Evolutionary conservation across 2,888 invertebrate genomes (phyloP), one percentile per base, ranked within the genome.

Genomic region (Microctonus brassicae): DNA sequence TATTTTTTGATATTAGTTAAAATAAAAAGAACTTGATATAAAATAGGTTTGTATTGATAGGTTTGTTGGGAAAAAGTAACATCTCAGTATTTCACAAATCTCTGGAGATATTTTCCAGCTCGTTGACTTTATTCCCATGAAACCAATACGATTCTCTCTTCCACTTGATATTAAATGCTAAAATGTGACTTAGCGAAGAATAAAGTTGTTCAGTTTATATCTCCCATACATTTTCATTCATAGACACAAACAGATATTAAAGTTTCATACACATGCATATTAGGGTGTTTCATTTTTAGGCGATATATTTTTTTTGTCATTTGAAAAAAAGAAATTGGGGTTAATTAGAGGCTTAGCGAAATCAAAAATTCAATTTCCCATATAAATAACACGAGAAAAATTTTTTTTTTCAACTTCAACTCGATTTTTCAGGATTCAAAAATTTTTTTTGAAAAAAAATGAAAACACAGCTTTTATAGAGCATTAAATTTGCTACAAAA

Each of bases 31-130:
- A 52, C 13, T 61, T 61, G 11, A 22, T 13, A 10, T 33, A 53
- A 60, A 42, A 34, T 36, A 58, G 22, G 10, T 34, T 36, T 47
- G 47, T 55, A 57, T 67, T 42, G 53, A 63, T 68, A 67, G 67
- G 26, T 20, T 36, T 7, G 17, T 17, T 47, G 62, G 58, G 13
- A 67, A 63, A 62, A 42, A 34, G 26, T 20, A 20, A 55, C 64
- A 69, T 64, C 20, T 7, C 29, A 69, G 39, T 24, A 47, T 47
- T 55, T 17, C 57, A 26, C 26, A 47, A 13, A 33, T 70, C 67
- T 70, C 72, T 7, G 6, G 67, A 69, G 75, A 70, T 66, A 70
- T 73, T 73, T 69, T 63, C 61, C 69, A 47, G 66, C 65, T 73
- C 62, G 71, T 67, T 66, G 62, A 33, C n/a, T 39, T 52, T 60